Evolutionary conservation across 2,888 invertebrate species (phyloP), one percentile per base, ranked within the genome.

Genomic region (Tachina lurida): DNA sequence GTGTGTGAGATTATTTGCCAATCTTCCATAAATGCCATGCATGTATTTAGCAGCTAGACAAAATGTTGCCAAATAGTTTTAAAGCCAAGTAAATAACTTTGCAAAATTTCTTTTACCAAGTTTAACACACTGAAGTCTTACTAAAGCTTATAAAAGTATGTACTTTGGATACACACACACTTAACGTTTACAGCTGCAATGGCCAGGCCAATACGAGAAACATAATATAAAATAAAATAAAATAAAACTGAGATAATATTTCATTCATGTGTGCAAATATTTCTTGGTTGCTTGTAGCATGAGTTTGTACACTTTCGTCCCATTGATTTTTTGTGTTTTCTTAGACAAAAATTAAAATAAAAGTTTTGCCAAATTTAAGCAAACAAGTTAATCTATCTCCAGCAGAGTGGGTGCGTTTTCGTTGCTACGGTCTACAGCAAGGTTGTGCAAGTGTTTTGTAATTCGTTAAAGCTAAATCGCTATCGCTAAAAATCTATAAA

Each of bases 51-150:
- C 62, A 58, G 60, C 84, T 65, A 85, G 85, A 85, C 85, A 58
- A 78, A 65, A 78, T 75, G 82, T 71, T 82, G 85, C 83, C 85
- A 86, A 82, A 39, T 60, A 71, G 49, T 70, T 78, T 77, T 74
- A 22, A 56, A 82, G 82, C 82, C 78, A 84, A 81, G 31, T 31
- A 31, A 65, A 70, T 77, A 74, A 73, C 39, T 62, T 78, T 31
- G n/a, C 52, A 58, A 52, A 54, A 10, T 52, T 63, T 70, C 56
- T 56, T 65, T 63, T 56, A 52, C 7, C 81, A 45, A 70, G 41
- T 68, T 62, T 68, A 65, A 58, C 58, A 43, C n/a, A 63, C 65
- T 62, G 10, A 49, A 10, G 15, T 49, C 75, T 54, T 49, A 41
- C 15, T 67, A 41, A 65, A 65, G 47, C 39, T 45, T 13, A 45